Base-by-base conservation (phyloP, 2,888 invertebrate species). In the Uloborus plumipes region DNA sequence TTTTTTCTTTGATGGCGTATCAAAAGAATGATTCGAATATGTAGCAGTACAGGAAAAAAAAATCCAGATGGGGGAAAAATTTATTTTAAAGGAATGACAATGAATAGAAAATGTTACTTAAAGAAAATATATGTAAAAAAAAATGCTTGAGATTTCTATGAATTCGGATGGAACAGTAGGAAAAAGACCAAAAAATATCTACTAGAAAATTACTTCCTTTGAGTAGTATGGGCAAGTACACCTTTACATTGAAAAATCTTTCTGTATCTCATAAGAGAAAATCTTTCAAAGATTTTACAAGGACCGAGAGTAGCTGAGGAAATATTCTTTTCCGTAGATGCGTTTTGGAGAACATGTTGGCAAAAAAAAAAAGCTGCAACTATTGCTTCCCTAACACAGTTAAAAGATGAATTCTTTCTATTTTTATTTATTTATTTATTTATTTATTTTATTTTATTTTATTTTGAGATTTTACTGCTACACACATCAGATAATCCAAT, bases 21-120 rank as follows among this genome's bases (percentile, higher is more conserved):
- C 39, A 39, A 39, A 39, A 39, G 39, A 39, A 39, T 39, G 39
- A 39, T 39, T 39, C 39, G 39, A 39, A 39, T 39, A 58, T 31
- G 50, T 15, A 62, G 51, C 22, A 59, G 13, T 2, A 51, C 31
- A 72, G 18, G 58, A 67, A 67, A 50, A 61, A n/a, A 61, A 18
- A 22, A 39, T 65, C 39, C 50, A 18, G 55, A 18, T 59, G 14
- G 22, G 3, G 15, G 49, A 64, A 20, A 77, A 61, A 77, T 70
- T 59, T 64, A 64, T 70, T 77, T 64, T 77, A 69, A 77, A 77
- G 59, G 70, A 58, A 31, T 69, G 62, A 77, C 76, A 77, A 77
- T 64, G 76, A 69, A 77, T 76, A 64, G 53, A 64, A 64, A 70
- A 70, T 55, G 39, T 53, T 64, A 53, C 55, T 20, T 67, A 67